Evolutionary conservation across 2,888 invertebrate genomes (phyloP), one percentile per base, ranked within the genome.

Genomic region (Melitaea athalia): DNA sequence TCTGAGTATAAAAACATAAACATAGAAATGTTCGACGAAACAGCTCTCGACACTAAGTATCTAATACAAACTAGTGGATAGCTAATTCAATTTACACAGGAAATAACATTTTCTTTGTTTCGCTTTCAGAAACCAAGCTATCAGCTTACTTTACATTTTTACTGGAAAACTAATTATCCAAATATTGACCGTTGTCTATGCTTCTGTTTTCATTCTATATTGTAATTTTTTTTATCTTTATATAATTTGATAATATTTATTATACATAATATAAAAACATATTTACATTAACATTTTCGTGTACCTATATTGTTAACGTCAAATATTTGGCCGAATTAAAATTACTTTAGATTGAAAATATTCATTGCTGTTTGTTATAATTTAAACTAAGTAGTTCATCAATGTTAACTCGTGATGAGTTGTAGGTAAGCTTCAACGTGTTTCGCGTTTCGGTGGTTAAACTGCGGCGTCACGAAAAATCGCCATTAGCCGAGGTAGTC

Each of bases 391-490:
- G 12, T 49, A 14, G n/a, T 49, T 5, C 5, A 49, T 49, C 12
- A 33, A 31, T 14, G 8, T 59, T 17, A 45, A 50, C 47, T 53
- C 45, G 33, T 53, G 31, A 63, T 63, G 64, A 52, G 57, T 59
- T 57, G 61, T 69, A 62, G 59, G 64, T 69, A 62, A 62, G 64
- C 62, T 45, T 47, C 38, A 12, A 60, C 43, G 63, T 42, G n/a
- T 65, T 62, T 55, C 24, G 42, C n/a, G 53, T 55, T 65, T 55
- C 43, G 49, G 49, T 52, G 49, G 47, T 45, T 65, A 68, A 68
- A 45, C 60, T 60, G 65, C 53, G 63, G 49, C 68, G 63, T 71
- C 70, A 71, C 65, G 70, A 65, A 55, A 71, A 68, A 45, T 63
- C 55, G 59, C 65, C 63, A 68, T 71, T 68, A 68, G 55, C 10